Percentiles rank a stretch among this genome's conserved stretches.
Evolutionary conservation across 2,888 invertebrate species (phyloP).

Genomic region (Luperina nickerlii): DNA sequence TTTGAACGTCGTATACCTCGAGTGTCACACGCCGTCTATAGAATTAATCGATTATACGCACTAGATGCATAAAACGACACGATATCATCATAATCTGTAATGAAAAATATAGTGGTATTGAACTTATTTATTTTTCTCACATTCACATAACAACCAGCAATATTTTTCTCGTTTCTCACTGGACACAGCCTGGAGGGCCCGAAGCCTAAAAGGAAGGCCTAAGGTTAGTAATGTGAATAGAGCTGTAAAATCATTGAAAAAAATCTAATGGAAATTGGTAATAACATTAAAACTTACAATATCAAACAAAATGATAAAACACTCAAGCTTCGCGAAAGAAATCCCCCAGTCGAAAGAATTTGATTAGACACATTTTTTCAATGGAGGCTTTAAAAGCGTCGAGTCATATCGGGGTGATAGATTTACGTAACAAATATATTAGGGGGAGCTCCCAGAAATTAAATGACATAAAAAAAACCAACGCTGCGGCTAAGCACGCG

Average conservation of each 20-base stretch:
- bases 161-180: neutral
- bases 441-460: constrained; percentile 61
- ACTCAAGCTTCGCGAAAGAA: constrained; percentile 16
- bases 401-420: constrained; percentile 58
- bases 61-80: constrained; percentile 2
- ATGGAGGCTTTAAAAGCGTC: constrained; percentile 39
- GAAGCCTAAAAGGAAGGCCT: too few species aligned
- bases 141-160: neutral
- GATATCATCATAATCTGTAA: neutral
- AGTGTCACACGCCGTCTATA: constrained; percentile 64
- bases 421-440: constrained; percentile 60
- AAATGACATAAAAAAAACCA: constrained; percentile 54
- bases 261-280: neutral
- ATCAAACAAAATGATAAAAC: neutral
- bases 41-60: constrained; percentile 62
- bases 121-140: neutral
- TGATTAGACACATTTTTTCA: constrained; percentile 47
- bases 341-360: constrained; percentile 34
- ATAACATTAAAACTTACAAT: constrained; percentile 6
- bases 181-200: neutral
- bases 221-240: neutral
- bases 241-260: neutral
- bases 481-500: constrained; percentile 55
- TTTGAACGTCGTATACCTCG: constrained; percentile 62
- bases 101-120: neutral